These are phyloP conservation scores for Xenops minutus DNA, from an alignment of 2,797 vertebrate genomes.

Conservation along the genomic window DNA sequence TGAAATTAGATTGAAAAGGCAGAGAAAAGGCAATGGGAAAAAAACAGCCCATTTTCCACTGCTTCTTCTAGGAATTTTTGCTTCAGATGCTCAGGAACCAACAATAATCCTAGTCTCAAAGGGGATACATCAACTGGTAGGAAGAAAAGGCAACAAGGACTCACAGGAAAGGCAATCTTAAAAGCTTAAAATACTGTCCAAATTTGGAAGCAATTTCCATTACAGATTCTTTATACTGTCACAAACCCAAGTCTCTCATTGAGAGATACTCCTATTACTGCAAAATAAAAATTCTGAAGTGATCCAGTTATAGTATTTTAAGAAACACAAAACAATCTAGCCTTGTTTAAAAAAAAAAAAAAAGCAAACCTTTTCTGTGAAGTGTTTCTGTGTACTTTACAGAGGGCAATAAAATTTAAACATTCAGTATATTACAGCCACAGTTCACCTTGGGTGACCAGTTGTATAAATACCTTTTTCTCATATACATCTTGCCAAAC, in stretches of 20 bases:
- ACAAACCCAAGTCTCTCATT: neutral
- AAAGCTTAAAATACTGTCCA: neutral
- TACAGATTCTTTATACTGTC: neutral
- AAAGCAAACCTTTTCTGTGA: neutral
- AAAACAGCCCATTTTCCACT: neutral
- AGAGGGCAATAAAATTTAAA: neutral
- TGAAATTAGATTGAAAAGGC: neutral
- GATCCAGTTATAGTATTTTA: neutral
- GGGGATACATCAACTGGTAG: neutral
- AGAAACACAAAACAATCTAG: neutral
- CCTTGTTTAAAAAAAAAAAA: neutral
- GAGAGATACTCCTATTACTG: neutral
- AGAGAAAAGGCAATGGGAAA: neutral
- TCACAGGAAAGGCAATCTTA: neutral
- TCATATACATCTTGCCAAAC: conserved; percentile 97
- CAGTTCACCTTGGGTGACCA: neutral
- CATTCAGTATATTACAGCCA: neutral
- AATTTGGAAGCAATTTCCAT: neutral
- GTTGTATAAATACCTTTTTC: conserved; percentile 86
- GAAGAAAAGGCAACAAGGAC: neutral
- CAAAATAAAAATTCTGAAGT: neutral
- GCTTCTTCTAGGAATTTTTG: neutral
- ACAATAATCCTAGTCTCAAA: neutral
- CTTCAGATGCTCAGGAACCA: neutral
- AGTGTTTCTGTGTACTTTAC: neutral